Percentiles rank a stretch among this genome's conserved stretches.
phyloP scores from a whole-genome alignment of 2,888 invertebrate genomes.

The Drosophila seclusa region DNA sequence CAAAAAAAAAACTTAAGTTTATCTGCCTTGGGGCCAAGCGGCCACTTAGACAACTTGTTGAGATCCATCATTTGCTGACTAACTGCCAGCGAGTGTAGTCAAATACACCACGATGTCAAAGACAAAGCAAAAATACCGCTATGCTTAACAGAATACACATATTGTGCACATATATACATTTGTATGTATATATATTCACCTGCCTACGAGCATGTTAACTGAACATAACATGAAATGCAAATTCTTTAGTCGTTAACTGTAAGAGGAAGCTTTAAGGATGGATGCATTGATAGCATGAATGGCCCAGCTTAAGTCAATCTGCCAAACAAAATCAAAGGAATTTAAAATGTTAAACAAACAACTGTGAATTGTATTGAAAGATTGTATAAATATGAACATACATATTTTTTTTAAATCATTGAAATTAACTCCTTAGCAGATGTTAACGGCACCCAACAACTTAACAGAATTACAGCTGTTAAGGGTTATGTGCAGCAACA shows the following conservation, averaged over 20 bases:
- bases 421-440: not conserved
- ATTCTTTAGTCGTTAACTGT: not conserved
- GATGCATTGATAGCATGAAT: not conserved
- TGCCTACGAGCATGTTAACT: not conserved
- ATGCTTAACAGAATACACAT: not conserved
- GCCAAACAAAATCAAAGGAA: not conserved
- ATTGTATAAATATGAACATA: not conserved
- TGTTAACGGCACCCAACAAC: not conserved
- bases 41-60: constrained; percentile 48
- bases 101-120: constrained; percentile 2
- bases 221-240: constrained; percentile 1
- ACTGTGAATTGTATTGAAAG: not conserved
- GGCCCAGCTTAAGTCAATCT: not conserved
- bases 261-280: not conserved
- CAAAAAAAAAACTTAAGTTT: constrained; percentile 24
- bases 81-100: constrained; percentile 16
- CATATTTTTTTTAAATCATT: not conserved
- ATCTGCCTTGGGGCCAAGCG: constrained; percentile 33
- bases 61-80: constrained; percentile 44
- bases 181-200: not conserved
- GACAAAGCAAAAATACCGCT: constrained; percentile 7
- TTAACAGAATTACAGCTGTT: not conserved
- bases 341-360: not conserved
- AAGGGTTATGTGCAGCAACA: not conserved
- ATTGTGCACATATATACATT: not conserved